Conservation (phyloP, 2,797 vertebrate species). For the Hemibagrus guttatus region DNA sequence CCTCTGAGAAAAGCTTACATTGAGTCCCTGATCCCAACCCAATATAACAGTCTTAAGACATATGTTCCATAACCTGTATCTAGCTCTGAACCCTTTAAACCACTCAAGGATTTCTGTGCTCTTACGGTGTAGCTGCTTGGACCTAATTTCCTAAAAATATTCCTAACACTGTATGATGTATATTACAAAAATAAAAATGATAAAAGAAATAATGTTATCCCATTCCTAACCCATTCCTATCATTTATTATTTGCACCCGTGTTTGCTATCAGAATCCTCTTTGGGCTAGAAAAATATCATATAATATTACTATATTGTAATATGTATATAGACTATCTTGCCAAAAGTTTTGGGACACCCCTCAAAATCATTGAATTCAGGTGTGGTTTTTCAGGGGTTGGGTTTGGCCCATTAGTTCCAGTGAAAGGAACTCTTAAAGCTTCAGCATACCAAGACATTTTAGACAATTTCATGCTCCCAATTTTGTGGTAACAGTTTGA, state of each 20-base stretch:
- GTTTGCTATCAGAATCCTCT: background rate
- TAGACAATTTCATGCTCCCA: too few relatives aligned
- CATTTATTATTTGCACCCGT: background rate
- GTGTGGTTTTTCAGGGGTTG: too few relatives aligned
- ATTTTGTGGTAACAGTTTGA: too few relatives aligned
- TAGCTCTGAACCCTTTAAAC: background rate
- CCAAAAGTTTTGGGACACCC: too few relatives aligned
- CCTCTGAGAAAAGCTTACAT: background rate
- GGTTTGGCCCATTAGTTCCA: too few relatives aligned
- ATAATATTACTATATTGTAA: background rate
- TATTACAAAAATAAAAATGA: background rate
- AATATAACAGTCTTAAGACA: background rate
- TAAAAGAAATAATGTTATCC: background rate
- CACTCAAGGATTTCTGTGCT: background rate
- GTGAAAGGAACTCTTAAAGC: too few relatives aligned
- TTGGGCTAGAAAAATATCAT: background rate
- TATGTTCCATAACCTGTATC: background rate
- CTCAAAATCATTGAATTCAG: too few relatives aligned
- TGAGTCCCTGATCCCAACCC: background rate
- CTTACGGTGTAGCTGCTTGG: too few relatives aligned
- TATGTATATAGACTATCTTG: background rate
- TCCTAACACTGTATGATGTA: background rate
- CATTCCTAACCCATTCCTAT: background rate
- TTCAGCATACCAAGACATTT: too few relatives aligned
- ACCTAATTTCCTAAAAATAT: background rate